phyloP scores from a whole-genome alignment of 2,888 invertebrate species.

The Sinopyrophorus schimmeli region DNA sequence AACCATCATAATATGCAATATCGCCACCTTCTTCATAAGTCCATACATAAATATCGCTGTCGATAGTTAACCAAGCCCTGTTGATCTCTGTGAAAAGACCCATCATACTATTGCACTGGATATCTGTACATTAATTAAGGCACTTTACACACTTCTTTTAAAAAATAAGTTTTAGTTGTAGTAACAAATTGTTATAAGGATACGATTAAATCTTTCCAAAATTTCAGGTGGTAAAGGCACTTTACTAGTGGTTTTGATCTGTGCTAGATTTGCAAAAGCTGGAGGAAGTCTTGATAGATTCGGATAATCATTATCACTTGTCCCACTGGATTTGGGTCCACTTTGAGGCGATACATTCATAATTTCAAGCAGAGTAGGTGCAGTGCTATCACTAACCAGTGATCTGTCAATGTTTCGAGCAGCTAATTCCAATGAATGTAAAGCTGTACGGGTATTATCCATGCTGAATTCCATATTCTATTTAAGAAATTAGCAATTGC shows the following conservation, averaged over 20 bases:
- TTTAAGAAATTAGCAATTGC: neutral
- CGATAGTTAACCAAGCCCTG: slow-evolving; percentile 96
- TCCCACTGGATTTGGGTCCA: slow-evolving; percentile 84
- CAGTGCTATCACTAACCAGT: slow-evolving; percentile 68
- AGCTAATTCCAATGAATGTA: slow-evolving; percentile 74
- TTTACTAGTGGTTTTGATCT: slow-evolving; percentile 79
- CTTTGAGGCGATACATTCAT: slow-evolving; percentile 66
- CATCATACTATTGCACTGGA: slow-evolving; percentile 96
- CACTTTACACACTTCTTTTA: slow-evolving; percentile 2
- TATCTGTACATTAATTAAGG: slow-evolving; percentile 63
- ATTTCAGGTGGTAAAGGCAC: slow-evolving; percentile 92
- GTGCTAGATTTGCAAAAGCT: slow-evolving; percentile 70
- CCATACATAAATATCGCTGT: slow-evolving; percentile 98
- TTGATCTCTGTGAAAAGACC: slow-evolving; percentile 96
- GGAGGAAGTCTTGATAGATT: slow-evolving; percentile 70
- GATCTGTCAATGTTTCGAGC: slow-evolving; percentile 80
- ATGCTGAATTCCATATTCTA: slow-evolving; percentile 12
- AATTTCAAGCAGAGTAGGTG: slow-evolving; percentile 71
- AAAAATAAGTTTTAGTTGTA: slow-evolving; percentile 22
- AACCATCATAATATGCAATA: slow-evolving; percentile 94
- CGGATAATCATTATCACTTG: slow-evolving; percentile 90
- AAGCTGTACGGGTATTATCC: slow-evolving; percentile 53
- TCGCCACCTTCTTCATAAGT: slow-evolving; percentile 94
- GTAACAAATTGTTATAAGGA: slow-evolving; percentile 63
- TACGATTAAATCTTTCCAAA: slow-evolving; percentile 94